Conservation (phyloP, 2,888 invertebrate genomes). For the Emmelina monodactyla region DNA sequence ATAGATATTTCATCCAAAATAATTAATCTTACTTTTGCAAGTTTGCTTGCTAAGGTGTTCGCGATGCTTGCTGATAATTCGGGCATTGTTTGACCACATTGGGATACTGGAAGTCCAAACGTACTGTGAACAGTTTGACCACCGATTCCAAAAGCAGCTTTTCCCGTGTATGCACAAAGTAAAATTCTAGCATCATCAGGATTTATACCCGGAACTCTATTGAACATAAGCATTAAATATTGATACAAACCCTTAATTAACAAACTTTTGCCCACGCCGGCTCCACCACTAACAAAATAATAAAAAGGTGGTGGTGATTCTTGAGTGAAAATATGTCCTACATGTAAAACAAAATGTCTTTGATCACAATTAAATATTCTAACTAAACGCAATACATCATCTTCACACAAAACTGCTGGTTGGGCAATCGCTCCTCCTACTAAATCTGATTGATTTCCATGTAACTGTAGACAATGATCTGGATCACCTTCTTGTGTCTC, state of each 20-base stretch:
- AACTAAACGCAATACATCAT: slow-evolving; percentile 2
- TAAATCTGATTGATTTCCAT: slow-evolving; percentile 1
- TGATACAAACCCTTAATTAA: slow-evolving; percentile 20
- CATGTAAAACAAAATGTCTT: slow-evolving; percentile 11
- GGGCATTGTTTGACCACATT: slow-evolving; percentile 5
- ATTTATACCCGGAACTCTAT: slow-evolving; percentile 12
- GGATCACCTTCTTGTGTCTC: slow-evolving; percentile 7
- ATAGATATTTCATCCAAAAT: neutral
- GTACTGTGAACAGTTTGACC: slow-evolving; percentile 21
- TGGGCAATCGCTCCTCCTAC: slow-evolving; percentile 1
- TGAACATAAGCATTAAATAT: slow-evolving; percentile 16
- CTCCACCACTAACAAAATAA: slow-evolving; percentile 14
- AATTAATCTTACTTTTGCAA: neutral
- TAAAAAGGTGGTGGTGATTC: slow-evolving; percentile 13
- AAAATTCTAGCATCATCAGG: slow-evolving; percentile 16
- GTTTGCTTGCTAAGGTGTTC: slow-evolving; percentile 4
- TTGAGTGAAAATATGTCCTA: slow-evolving; percentile 11
- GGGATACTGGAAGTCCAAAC: slow-evolving; percentile 13
- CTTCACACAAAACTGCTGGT: neutral
- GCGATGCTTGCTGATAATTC: slow-evolving; percentile 5
- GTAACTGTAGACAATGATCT: neutral
- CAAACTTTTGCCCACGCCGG: slow-evolving; percentile 22
- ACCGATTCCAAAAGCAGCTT: slow-evolving; percentile 19
- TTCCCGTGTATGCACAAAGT: slow-evolving; percentile 16
- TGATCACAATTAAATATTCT: slow-evolving; percentile 6